Evolutionary conservation across 2,113 vertebrate genomes (phyloP), one percentile per base, ranked within the genome.

Genomic region (Coptodon rendalli): DNA sequence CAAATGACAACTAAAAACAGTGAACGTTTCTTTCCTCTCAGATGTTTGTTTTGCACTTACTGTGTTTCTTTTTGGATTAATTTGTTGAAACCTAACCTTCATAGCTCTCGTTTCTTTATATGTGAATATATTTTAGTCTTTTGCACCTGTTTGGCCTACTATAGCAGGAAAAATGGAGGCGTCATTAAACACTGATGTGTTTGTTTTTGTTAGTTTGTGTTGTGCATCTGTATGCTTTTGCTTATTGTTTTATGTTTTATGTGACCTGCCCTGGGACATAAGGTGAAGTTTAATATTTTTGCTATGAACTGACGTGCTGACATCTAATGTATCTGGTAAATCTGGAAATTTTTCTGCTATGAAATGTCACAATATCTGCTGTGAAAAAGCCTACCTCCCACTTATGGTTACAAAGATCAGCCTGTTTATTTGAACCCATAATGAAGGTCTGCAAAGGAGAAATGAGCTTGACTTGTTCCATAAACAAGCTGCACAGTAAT

Each of bases 121-220:
- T 43, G 7, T 40, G 7, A 24, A 43, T 12, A 73, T 27, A 73
- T 24, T 73, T 71, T 43, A 24, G 17, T 43, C 2, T 71, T 22
- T 71, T 1, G 1, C 12, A 2, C n/a, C 36, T 43, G 29, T 53
- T 79, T 36, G 45, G 73, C 17, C 0, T 22, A 3, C 7, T 54
- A 6, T 6, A 54, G 0, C 50, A 24, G 29, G 7, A 36, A 53
- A 52, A 34, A 79, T 52, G 17, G 0, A 50, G 73, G 22, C 0
- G 8, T 27, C 22, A 73, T 45, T 73, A 66, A 61, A 59, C 56
- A 59, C 61, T n/a, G 31, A 66, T 43, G 66, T 71, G 31, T n/a
- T n/a, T 63, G 17, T 63, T n/a, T 61, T 10, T 63, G 16, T 63
- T 36, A 17, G 9, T 38, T n/a, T 66, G 17, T n/a, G 5, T 66